These are phyloP conservation scores for Apocrypta bakeri DNA, from an alignment of 1,140 invertebrate species.

Conservation along the genomic window DNA sequence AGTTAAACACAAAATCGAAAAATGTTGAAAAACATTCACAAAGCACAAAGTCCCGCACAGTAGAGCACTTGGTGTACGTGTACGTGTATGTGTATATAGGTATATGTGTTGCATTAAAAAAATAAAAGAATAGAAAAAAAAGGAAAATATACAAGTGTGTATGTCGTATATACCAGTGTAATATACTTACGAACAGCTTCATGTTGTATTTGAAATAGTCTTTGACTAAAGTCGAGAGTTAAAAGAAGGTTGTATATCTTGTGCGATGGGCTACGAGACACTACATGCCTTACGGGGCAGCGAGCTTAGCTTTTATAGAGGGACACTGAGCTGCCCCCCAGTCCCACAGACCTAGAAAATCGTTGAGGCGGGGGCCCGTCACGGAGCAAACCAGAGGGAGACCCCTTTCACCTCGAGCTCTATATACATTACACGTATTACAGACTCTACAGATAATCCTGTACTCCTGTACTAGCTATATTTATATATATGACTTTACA, in stretches of 20 bases:
- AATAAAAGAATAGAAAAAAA: too few species aligned
- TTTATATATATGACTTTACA: too few species aligned
- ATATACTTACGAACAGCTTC: slow-evolving; percentile 73
- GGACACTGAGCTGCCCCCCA: slow-evolving; percentile 42
- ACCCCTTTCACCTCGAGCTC: slow-evolving; percentile 48
- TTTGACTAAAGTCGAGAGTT: background rate
- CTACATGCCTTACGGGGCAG: slow-evolving; percentile 68
- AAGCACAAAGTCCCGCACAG: background rate
- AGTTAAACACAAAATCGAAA: background rate
- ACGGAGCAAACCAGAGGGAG: slow-evolving; percentile 8
- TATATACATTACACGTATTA: too few species aligned
- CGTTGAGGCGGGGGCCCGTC: slow-evolving; percentile 65
- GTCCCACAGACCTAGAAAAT: slow-evolving; percentile 64
- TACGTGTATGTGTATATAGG: too few species aligned
- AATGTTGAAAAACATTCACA: background rate
- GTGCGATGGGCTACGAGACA: slow-evolving; percentile 67
- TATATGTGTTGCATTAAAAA: too few species aligned
- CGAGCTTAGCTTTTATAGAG: slow-evolving; percentile 73
- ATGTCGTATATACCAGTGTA: background rate
- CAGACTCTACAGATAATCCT: too few species aligned
- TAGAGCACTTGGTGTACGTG: background rate
- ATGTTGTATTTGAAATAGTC: slow-evolving; percentile 62
- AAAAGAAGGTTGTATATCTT: slow-evolving; percentile 53
- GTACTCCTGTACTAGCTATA: too few species aligned
- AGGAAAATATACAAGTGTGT: background rate